Conservation (phyloP, 2,113 vertebrate species). For the Mastomys coucha region DNA sequence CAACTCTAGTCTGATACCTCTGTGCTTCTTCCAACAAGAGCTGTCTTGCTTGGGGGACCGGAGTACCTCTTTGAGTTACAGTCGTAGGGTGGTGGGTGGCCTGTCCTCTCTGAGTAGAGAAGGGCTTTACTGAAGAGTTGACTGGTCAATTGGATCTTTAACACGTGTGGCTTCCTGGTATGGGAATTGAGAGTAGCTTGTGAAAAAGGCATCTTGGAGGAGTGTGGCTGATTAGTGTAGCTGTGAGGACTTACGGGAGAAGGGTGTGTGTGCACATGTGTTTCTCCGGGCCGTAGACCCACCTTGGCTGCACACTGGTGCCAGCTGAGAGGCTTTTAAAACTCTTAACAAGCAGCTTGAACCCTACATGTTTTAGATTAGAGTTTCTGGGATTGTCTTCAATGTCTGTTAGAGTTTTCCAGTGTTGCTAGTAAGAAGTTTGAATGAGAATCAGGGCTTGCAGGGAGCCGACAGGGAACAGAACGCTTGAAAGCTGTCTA, state of each 20-base stretch:
- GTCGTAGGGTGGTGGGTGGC: not conserved
- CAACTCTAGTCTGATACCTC: not conserved
- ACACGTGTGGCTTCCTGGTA: not conserved
- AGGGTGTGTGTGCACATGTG: not conserved
- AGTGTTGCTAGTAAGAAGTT: not conserved
- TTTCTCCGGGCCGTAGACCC: too few relatives aligned
- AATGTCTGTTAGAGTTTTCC: not conserved
- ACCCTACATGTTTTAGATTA: not conserved
- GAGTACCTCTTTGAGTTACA: not conserved
- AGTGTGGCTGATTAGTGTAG: not conserved
- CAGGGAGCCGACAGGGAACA: not conserved
- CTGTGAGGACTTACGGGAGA: not conserved
- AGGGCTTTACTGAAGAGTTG: constrained; percentile 6
- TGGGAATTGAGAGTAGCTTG: not conserved
- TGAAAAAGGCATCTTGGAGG: not conserved
- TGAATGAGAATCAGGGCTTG: not conserved
- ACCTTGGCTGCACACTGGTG: not conserved
- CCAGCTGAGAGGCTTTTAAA: not conserved
- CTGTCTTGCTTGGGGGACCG: not conserved
- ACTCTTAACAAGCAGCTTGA: not conserved
- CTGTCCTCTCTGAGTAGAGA: constrained; percentile 6
- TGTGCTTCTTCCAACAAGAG: not conserved
- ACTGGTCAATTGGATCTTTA: constrained; percentile 13
- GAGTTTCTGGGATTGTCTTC: not conserved
- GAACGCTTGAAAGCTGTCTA: not conserved